Percentiles rank a stretch among this genome's conserved stretches.
Evolutionary conservation across 2,888 invertebrate species (phyloP).

Genomic region (Gerris lacustris): DNA sequence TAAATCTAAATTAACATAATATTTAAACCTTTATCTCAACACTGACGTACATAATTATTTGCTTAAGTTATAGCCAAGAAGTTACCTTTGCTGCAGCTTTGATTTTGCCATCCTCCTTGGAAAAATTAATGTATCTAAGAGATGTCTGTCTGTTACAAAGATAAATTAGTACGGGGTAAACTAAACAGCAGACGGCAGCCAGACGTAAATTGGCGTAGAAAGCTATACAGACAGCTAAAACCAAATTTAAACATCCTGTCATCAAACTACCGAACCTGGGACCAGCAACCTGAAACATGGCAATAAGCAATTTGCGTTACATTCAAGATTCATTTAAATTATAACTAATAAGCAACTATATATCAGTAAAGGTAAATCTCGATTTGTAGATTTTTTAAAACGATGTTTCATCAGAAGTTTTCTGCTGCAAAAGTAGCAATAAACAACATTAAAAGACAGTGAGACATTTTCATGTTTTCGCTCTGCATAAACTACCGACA

Average conservation of each 20-base stretch:
- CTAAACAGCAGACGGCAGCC: slow-evolving; percentile 35
- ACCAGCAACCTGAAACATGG: slow-evolving; percentile 37
- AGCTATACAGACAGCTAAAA: slow-evolving; percentile 35
- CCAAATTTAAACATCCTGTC: slow-evolving; percentile 36
- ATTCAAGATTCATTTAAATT: too few species aligned
- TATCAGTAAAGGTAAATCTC: too few species aligned
- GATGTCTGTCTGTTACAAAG: slow-evolving; percentile 37
- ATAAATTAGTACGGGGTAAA: slow-evolving; percentile 37
- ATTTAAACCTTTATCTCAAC: too few species aligned
- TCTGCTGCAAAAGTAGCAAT: too few species aligned
- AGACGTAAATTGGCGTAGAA: slow-evolving; percentile 37
- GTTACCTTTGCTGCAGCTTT: slow-evolving; percentile 8
- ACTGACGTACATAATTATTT: too few species aligned
- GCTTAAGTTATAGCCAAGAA: too few species aligned
- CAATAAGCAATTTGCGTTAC: background rate
- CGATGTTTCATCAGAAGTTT: too few species aligned
- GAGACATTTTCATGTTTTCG: background rate
- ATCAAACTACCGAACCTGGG: slow-evolving; percentile 36
- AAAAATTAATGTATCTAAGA: background rate
- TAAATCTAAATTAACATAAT: too few species aligned
- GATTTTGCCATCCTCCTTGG: background rate
- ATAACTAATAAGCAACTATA: too few species aligned
- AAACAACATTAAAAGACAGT: background rate
- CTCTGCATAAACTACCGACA: too few species aligned
- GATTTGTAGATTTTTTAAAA: too few species aligned